These are phyloP conservation scores for Okamejei kenojei DNA, from an alignment of 2,797 vertebrate genomes.

Conservation along the genomic window DNA sequence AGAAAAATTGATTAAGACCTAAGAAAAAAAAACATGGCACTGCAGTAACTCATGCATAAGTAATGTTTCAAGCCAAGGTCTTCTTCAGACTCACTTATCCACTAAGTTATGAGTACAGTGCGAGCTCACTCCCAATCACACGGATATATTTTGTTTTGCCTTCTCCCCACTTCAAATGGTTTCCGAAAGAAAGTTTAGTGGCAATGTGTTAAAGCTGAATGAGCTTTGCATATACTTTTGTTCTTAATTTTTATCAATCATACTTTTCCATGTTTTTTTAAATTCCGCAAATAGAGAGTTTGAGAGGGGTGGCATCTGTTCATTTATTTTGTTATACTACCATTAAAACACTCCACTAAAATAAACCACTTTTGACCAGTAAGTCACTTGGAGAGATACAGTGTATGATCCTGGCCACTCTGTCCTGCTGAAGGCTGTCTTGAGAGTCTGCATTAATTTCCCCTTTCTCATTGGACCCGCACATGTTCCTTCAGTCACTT, in stretches of 20 bases:
- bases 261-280: background rate
- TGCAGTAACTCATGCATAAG: too few species aligned
- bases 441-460: background rate
- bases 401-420: background rate
- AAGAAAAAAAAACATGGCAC: too few species aligned
- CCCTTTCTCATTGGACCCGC: background rate
- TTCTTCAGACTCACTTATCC: too few species aligned
- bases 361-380: background rate
- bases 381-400: background rate
- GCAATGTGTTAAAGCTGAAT: background rate
- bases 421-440: background rate
- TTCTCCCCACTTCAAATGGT: background rate
- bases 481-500: too few species aligned
- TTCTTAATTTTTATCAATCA: background rate
- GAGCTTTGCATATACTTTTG: too few species aligned
- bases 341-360: background rate
- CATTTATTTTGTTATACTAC: background rate
- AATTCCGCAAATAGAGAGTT: background rate
- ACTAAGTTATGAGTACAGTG: background rate
- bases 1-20: background rate
- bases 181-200: background rate
- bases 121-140: background rate
- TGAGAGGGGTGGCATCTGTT: background rate
- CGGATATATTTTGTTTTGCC: background rate
- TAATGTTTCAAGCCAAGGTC: too few species aligned